Conservation (phyloP, 2,888 invertebrate genomes). For the Stenoptilia bipunctidactyla region DNA sequence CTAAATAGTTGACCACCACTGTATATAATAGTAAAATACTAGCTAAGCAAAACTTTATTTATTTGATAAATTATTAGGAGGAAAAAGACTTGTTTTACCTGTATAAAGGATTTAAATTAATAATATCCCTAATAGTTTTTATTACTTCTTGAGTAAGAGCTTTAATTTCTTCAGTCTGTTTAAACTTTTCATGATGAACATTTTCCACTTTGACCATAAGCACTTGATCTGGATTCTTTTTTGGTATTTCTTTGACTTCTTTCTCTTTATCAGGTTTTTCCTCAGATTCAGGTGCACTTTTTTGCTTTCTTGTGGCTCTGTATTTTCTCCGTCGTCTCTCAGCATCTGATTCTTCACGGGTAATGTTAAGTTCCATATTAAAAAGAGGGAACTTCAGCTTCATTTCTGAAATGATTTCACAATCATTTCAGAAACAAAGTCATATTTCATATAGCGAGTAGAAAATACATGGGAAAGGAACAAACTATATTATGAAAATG, state of each 20-base stretch:
- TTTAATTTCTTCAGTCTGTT: slow-evolving; percentile 95
- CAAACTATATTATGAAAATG: no score
- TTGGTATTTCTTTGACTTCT: slow-evolving; percentile 26
- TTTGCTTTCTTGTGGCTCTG: slow-evolving; percentile 40
- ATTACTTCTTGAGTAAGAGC: slow-evolving; percentile 96
- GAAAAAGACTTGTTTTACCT: slow-evolving; percentile 39
- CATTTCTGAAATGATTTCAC: slow-evolving; percentile 67
- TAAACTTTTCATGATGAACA: slow-evolving; percentile 87
- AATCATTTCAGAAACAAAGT: slow-evolving; percentile 58
- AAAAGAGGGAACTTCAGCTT: slow-evolving; percentile 87
- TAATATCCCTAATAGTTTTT: slow-evolving; percentile 97
- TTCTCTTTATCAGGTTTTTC: slow-evolving; percentile 16
- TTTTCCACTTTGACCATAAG: slow-evolving; percentile 97
- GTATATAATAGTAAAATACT: no score
- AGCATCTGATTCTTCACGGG: slow-evolving; percentile 80
- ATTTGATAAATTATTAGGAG: neutral
- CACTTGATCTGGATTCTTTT: slow-evolving; percentile 48
- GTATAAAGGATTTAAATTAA: slow-evolving; percentile 96
- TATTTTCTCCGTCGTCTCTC: slow-evolving; percentile 67
- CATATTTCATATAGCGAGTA: neutral
- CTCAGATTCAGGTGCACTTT: slow-evolving; percentile 12
- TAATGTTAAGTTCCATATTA: slow-evolving; percentile 85
- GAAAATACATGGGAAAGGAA: no score
- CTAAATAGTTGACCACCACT: no score
- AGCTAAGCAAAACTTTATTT: no score